Conservation (phyloP, 2,888 invertebrate species). For the Falcaria lacertinaria region DNA sequence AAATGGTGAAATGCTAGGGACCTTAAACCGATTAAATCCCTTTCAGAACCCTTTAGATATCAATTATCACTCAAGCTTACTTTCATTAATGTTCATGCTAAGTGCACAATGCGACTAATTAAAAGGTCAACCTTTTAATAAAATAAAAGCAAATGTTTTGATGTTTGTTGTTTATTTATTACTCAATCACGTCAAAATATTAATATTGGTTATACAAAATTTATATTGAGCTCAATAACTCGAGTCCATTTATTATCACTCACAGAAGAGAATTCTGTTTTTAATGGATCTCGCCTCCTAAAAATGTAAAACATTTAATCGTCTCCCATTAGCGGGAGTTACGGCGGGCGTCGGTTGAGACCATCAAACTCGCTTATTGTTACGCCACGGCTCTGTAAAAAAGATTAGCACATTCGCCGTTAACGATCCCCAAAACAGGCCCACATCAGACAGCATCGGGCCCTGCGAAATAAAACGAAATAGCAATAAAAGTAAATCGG, state of each 20-base stretch:
- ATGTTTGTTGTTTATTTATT: no score
- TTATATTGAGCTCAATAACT: background rate
- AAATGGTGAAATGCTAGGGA: background rate
- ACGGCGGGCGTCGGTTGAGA: constrained; percentile 44
- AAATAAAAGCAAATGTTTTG: no score
- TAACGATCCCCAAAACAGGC: constrained; percentile 74
- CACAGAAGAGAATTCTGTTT: constrained; percentile 26
- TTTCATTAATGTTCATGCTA: background rate
- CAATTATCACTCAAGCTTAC: background rate
- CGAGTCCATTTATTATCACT: background rate
- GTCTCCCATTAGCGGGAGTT: constrained; percentile 51
- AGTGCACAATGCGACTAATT: no score
- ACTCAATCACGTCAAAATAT: no score
- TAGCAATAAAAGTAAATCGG: constrained; percentile 77
- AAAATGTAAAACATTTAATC: constrained; percentile 56
- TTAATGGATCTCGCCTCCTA: constrained; percentile 35
- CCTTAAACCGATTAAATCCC: background rate
- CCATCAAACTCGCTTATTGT: constrained; percentile 60
- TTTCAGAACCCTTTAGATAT: background rate
- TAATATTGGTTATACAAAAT: no score
- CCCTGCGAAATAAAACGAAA: constrained; percentile 69
- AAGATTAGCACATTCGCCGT: constrained; percentile 75
- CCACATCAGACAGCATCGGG: constrained; percentile 60
- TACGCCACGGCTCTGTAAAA: constrained; percentile 60
- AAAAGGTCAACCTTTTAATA: no score